Conservation (phyloP, 1,140 invertebrate species). For the Linepithema humile region DNA sequence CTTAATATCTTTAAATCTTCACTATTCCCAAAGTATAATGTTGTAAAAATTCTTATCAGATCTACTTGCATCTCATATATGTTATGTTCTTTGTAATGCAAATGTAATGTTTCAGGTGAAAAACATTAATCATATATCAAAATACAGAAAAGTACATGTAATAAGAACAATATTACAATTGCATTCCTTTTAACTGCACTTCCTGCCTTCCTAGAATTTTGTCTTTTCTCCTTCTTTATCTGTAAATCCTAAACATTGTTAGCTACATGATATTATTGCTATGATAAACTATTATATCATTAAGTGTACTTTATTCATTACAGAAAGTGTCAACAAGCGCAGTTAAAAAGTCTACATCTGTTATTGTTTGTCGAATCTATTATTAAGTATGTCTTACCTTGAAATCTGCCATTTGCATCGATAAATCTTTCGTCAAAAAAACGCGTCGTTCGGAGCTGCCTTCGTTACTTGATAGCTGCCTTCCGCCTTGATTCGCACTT, state of each 20-base stretch:
- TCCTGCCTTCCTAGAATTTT: background rate
- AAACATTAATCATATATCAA: background rate
- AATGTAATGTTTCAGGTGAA: background rate
- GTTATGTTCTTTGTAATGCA: background rate
- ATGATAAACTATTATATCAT: background rate
- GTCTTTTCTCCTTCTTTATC: background rate
- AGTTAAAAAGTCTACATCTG: background rate
- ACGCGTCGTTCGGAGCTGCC: background rate
- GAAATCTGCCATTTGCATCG: conserved; percentile 3
- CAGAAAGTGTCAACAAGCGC: background rate
- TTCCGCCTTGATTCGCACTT: conserved; percentile 1
- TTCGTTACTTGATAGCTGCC: background rate
- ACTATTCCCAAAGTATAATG: no score
- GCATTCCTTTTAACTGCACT: background rate
- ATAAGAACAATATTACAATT: background rate
- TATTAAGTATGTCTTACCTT: background rate
- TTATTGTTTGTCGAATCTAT: background rate
- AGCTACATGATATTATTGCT: background rate
- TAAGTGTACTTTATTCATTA: background rate
- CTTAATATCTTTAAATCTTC: no score
- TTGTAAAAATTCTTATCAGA: background rate
- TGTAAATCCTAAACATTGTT: no score
- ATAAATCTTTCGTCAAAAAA: background rate
- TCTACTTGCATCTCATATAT: background rate
- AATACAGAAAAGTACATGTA: background rate